A percentile compares a stretch with the other conserved stretches of the same genome.
Conservation (phyloP, 2,888 invertebrate species). For the Erpobdella octoculata region DNA sequence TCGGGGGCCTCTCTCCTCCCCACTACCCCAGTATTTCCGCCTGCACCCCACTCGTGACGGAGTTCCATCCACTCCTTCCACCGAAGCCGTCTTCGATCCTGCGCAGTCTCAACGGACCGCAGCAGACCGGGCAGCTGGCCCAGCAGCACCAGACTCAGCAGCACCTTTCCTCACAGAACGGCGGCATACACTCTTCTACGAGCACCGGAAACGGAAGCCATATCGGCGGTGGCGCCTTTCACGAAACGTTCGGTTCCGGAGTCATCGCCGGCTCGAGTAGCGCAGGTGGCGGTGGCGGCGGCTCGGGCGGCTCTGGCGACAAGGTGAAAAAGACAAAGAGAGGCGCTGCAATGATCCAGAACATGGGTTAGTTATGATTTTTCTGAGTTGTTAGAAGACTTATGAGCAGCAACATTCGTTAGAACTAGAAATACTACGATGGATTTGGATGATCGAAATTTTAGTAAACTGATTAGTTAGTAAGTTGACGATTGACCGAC, state of each 20-base stretch:
- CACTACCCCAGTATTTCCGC: not conserved
- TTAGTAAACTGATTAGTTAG: too few relatives aligned
- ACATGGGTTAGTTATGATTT: not conserved
- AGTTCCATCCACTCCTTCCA: conserved; percentile 22
- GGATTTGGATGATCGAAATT: too few relatives aligned
- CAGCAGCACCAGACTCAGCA: conserved; percentile 10
- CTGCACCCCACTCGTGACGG: conserved; percentile 20
- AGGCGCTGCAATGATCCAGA: not conserved
- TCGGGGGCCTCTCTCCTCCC: conserved; percentile 4
- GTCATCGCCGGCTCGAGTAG: not conserved
- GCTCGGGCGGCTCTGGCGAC: not conserved
- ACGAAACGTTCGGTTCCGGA: conserved; percentile 6
- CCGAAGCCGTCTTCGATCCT: conserved; percentile 17
- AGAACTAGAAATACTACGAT: too few relatives aligned
- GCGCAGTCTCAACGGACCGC: conserved; percentile 1
- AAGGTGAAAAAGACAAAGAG: conserved; percentile 3
- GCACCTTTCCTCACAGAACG: not conserved
- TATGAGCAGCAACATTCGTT: too few relatives aligned
- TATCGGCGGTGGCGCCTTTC: conserved; percentile 7
- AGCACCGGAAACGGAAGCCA: conserved; percentile 16
- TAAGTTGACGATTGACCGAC: too few relatives aligned
- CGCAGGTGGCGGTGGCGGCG: not conserved
- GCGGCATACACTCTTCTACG: conserved; percentile 4
- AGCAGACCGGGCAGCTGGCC: not conserved
- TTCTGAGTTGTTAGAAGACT: too few relatives aligned